These are phyloP conservation scores for Zaprionus tsacasi DNA, from an alignment of 1,140 invertebrate genomes.

Conservation along the genomic window DNA sequence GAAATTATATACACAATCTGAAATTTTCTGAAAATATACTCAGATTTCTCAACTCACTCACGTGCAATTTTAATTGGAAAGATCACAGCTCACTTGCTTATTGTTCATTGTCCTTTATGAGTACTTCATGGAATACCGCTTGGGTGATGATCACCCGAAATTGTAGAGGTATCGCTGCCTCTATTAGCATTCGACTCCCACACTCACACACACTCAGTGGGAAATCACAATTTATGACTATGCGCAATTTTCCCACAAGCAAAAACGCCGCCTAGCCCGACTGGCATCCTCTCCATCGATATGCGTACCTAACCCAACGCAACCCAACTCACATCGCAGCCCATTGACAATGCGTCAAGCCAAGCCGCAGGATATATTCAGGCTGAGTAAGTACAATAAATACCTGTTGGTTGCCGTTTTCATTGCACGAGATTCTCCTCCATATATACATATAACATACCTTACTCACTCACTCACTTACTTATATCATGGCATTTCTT, in stretches of 20 bases:
- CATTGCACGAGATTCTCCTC: constrained; percentile 8
- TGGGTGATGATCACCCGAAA: not conserved
- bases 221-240: constrained; percentile 60
- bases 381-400: constrained; percentile 79
- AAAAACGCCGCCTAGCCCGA: constrained; percentile 22
- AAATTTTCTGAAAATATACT: too few relatives aligned
- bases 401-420: constrained; percentile 70
- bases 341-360: constrained; percentile 73
- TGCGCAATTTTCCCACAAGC: constrained; percentile 67
- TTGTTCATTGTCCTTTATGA: not conserved
- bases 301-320: constrained; percentile 1
- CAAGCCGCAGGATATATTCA: constrained; percentile 80
- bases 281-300: not conserved
- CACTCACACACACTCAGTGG: constrained; percentile 52
- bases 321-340: constrained; percentile 31
- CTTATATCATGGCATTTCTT: constrained; percentile 47
- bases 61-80: too few relatives aligned
- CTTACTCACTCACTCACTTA: constrained; percentile 32
- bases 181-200: constrained; percentile 66
- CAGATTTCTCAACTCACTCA: too few relatives aligned
- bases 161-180: constrained; percentile 29
- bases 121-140: not conserved
- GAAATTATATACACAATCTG: not conserved
- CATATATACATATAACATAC: not conserved
- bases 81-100: not conserved